Evolutionary conservation across 1,140 invertebrate species (phyloP).

Genomic region (Ceratina australensis): DNA sequence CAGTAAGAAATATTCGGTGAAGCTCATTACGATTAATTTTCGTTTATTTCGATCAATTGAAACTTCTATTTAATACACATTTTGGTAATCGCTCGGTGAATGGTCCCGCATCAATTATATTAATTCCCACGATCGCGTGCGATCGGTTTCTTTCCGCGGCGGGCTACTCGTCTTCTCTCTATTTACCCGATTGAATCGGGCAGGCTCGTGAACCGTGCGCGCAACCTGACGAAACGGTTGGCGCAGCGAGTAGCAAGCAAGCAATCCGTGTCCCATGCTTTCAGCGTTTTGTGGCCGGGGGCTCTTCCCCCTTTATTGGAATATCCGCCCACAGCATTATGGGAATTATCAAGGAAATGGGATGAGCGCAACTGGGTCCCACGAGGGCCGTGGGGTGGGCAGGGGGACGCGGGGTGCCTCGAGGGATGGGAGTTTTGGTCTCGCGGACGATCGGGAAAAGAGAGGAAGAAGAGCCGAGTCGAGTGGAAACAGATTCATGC

Average conservation of each 20-base stretch:
- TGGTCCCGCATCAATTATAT: slow-evolving; percentile 59
- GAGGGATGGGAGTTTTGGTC: no score
- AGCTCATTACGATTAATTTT: no score
- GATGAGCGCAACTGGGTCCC: slow-evolving; percentile 72
- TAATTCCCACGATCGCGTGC: slow-evolving; percentile 50
- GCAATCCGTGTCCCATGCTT: slow-evolving; percentile 58
- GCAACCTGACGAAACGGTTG: slow-evolving; percentile 71
- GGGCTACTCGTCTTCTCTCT: slow-evolving; percentile 49
- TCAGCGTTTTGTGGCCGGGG: slow-evolving; percentile 60
- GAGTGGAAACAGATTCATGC: slow-evolving; percentile 43
- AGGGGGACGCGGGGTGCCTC: slow-evolving; percentile 41
- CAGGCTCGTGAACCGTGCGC: slow-evolving; percentile 65
- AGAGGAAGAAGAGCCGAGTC: slow-evolving; percentile 33
- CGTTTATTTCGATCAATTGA: no score
- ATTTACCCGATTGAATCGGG: slow-evolving; percentile 44
- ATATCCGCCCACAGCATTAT: slow-evolving; percentile 80
- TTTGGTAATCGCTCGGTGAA: slow-evolving; percentile 3
- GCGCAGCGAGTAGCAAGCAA: no score
- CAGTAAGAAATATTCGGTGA: no score
- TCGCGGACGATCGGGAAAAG: slow-evolving; percentile 39
- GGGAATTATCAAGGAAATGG: slow-evolving; percentile 79
- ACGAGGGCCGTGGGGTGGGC: slow-evolving; percentile 54
- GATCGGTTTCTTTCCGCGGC: slow-evolving; percentile 15
- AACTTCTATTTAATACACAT: background rate
- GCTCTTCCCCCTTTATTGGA: slow-evolving; percentile 78